A percentile compares a stretch with the other conserved stretches of the same genome.
phyloP scores from a whole-genome alignment of 2,888 invertebrate genomes.

The Watsonalla cultraria region DNA sequence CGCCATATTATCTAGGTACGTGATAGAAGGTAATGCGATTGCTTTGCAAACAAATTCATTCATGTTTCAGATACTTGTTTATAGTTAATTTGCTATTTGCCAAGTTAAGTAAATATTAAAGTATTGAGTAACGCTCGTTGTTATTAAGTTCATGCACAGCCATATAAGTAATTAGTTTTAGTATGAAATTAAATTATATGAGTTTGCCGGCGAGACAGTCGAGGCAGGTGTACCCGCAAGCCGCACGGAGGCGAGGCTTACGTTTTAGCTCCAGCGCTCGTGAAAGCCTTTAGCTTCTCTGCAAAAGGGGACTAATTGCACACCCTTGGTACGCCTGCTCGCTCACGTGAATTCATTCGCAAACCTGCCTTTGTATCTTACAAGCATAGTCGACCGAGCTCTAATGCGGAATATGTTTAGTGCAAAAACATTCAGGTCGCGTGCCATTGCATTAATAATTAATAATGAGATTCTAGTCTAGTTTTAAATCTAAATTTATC shows the following conservation, averaged over 20 bases:
- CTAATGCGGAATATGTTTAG: neutral
- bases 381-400: neutral
- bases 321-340: slow-evolving; percentile 51
- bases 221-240: slow-evolving; percentile 30
- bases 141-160: neutral
- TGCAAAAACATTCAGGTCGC: neutral
- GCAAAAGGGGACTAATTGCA: slow-evolving; percentile 61
- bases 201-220: slow-evolving; percentile 4
- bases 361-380: slow-evolving; percentile 20
- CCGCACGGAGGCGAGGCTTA: slow-evolving; percentile 27
- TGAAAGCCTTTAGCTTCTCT: slow-evolving; percentile 44
- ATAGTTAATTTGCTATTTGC: too few relatives aligned
- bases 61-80: too few relatives aligned
- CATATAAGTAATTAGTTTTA: neutral
- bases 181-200: neutral
- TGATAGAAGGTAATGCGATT: neutral
- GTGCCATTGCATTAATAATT: too few relatives aligned
- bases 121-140: neutral
- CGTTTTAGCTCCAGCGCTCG: slow-evolving; percentile 34
- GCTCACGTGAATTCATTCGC: slow-evolving; percentile 50
- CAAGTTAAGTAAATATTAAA: too few relatives aligned
- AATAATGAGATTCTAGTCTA: too few relatives aligned
- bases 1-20: too few relatives aligned
- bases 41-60: neutral
- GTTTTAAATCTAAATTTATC: too few relatives aligned